phyloP scores from a whole-genome alignment of 2,797 vertebrate genomes.

The Chloroceryle amazona region DNA sequence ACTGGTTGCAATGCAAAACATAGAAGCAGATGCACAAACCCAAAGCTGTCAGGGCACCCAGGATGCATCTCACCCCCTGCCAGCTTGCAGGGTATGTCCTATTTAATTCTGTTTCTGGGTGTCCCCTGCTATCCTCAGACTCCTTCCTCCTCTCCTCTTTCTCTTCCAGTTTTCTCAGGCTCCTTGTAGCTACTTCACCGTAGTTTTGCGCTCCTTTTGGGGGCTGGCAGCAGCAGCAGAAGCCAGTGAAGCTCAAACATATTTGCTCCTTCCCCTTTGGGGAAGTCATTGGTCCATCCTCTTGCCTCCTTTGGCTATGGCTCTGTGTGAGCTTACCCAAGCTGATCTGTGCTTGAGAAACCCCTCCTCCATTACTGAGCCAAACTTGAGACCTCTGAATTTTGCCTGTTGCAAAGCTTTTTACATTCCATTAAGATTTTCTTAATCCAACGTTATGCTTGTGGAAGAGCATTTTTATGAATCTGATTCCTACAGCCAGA shows the following conservation, averaged over 20 bases:
- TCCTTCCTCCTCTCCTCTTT: background rate
- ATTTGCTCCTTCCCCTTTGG: background rate
- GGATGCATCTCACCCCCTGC: background rate
- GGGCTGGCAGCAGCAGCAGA: background rate
- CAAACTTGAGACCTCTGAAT: background rate
- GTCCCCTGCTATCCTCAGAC: no score
- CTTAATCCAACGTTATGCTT: rapidly evolving
- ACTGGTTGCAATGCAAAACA: background rate
- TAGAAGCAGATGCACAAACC: background rate
- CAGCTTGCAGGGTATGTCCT: background rate
- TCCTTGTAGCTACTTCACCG: background rate
- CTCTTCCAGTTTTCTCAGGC: background rate
- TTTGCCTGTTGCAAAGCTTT: background rate
- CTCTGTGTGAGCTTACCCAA: background rate
- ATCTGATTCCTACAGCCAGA: background rate
- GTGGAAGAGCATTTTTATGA: background rate
- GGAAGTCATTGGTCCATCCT: background rate
- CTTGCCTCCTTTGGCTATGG: background rate
- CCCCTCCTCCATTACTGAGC: background rate
- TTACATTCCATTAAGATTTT: background rate
- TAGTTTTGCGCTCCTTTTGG: background rate
- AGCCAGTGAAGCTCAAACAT: background rate
- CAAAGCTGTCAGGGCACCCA: background rate
- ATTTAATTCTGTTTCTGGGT: background rate
- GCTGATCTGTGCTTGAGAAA: background rate